A percentile compares a stretch with the other conserved stretches of the same genome.
phyloP scores from a whole-genome alignment of 2,888 invertebrate species.

The Nomada hirtipes region DNA sequence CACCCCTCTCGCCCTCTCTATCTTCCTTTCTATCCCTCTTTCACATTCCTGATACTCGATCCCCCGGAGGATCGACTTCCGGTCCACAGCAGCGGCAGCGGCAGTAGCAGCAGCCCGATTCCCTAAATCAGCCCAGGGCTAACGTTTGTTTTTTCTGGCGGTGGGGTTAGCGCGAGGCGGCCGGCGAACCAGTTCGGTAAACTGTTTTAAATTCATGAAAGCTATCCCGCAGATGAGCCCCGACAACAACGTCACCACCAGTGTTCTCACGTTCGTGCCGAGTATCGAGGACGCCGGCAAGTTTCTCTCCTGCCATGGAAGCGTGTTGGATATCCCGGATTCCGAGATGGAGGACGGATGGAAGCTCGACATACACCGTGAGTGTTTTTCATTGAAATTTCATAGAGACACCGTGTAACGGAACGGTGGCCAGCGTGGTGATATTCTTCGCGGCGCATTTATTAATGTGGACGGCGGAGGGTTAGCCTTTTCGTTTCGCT shows the following conservation, averaged over 20 bases:
- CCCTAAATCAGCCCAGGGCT: constrained; percentile 14
- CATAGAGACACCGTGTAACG: neutral
- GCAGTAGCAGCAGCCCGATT: neutral
- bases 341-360: constrained; percentile 92
- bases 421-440: neutral
- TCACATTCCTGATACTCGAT: neutral
- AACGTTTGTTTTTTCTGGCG: constrained; percentile 33
- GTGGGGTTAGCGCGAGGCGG: neutral
- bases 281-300: constrained; percentile 93
- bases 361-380: constrained; percentile 94
- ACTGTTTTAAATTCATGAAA: constrained; percentile 72
- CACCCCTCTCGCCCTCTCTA: neutral
- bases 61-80: constrained; percentile 15
- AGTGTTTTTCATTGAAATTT: constrained; percentile 84
- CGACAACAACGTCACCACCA: constrained; percentile 91
- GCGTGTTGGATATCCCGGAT: constrained; percentile 90
- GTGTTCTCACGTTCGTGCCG: constrained; percentile 91
- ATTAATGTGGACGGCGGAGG: no score
- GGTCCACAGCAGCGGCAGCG: neutral
- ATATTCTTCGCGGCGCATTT: neutral
- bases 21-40: neutral
- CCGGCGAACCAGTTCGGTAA: constrained; percentile 58
- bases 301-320: constrained; percentile 91
- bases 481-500: no score
- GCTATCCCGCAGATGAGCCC: constrained; percentile 85